These are phyloP conservation scores for Nasonia oneida DNA, from an alignment of 2,888 invertebrate genomes.

Conservation along the genomic window DNA sequence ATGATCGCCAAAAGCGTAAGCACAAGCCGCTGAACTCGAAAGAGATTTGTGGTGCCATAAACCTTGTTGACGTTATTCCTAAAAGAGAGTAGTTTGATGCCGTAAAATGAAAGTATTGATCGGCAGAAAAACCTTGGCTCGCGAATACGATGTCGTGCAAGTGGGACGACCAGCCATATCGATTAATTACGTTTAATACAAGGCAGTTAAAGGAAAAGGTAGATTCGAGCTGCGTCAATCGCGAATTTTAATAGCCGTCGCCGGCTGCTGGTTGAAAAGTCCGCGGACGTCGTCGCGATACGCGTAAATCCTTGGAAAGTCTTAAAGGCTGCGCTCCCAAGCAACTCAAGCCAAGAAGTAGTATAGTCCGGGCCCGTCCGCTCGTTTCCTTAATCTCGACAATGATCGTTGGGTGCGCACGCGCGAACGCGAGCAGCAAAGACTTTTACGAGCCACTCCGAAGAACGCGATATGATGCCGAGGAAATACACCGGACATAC, in stretches of 20 bases:
- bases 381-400: slow-evolving; percentile 74
- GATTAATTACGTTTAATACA: slow-evolving; percentile 42
- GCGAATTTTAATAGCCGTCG: slow-evolving; percentile 46
- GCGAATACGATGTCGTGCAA: neutral
- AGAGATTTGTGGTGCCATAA: slow-evolving; percentile 56
- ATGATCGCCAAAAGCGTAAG: slow-evolving; percentile 52
- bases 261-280: slow-evolving; percentile 15
- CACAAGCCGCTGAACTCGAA: slow-evolving; percentile 32
- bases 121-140: neutral
- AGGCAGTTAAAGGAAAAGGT: slow-evolving; percentile 10
- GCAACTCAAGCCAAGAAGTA: slow-evolving; percentile 33
- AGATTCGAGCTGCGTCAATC: slow-evolving; percentile 21
- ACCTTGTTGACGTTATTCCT: slow-evolving; percentile 41
- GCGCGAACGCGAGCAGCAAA: slow-evolving; percentile 44
- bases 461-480: slow-evolving; percentile 61
- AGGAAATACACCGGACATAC: slow-evolving; percentile 60
- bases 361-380: slow-evolving; percentile 56
- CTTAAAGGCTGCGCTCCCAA: slow-evolving; percentile 41
- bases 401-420: slow-evolving; percentile 72
- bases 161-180: slow-evolving; percentile 8
- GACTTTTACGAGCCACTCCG: slow-evolving; percentile 73
- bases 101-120: slow-evolving; percentile 54
- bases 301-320: slow-evolving; percentile 50
- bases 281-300: slow-evolving; percentile 28
- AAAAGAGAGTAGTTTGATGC: slow-evolving; percentile 38